phyloP scores from a whole-genome alignment of 2,113 vertebrate species.

The Oncorhynchus kisutch region DNA sequence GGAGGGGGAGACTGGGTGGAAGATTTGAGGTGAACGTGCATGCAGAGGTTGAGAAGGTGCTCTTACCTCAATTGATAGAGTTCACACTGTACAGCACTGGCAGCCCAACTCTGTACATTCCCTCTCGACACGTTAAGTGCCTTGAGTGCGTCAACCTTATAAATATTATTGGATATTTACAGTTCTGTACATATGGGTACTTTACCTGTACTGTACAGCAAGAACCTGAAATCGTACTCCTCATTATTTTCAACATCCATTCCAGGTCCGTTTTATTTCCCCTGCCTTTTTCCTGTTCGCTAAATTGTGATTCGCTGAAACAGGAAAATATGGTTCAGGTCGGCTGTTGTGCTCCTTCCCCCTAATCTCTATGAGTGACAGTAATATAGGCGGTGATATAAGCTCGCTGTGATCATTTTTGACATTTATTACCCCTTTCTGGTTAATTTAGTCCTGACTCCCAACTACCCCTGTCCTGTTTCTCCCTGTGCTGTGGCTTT shows the following conservation, averaged over 20 bases:
- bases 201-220: background rate
- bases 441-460: background rate
- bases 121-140: too few relatives aligned
- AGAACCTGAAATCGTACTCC: background rate
- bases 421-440: background rate
- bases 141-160: too few relatives aligned
- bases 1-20: conserved; percentile 1
- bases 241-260: background rate
- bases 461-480: conserved; percentile 27
- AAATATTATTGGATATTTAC: too few relatives aligned
- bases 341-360: background rate
- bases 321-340: background rate
- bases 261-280: background rate
- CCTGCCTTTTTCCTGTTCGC: too few relatives aligned
- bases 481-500: background rate
- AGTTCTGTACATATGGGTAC: background rate
- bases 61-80: background rate
- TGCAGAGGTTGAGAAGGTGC: background rate
- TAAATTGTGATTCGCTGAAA: background rate
- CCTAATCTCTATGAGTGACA: background rate
- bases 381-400: background rate
- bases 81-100: background rate
- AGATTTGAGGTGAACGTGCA: conserved; percentile 9
- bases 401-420: background rate
- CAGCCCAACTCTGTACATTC: background rate